A percentile compares a stretch with the other conserved stretches of the same genome.
phyloP scores from a whole-genome alignment of 2,113 vertebrate species.

The Promerops cafer region DNA sequence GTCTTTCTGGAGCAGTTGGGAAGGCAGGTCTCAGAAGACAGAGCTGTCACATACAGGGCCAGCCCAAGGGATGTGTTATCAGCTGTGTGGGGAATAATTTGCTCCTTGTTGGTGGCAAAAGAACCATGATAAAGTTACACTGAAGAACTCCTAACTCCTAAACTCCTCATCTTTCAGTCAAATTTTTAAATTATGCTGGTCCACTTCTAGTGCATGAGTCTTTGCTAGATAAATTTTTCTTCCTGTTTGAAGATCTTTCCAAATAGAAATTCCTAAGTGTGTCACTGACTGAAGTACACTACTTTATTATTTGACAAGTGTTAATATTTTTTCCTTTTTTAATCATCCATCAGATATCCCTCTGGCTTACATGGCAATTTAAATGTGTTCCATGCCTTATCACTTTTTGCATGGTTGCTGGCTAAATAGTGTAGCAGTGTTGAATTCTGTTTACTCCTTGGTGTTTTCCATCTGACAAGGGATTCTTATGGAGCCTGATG shows the following conservation, averaged over 20 bases:
- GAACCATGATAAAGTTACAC: not conserved
- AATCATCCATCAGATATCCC: conserved; percentile 6
- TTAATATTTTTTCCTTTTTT: not conserved
- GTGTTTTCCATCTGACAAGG: conserved; percentile 37
- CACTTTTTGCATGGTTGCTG: not conserved
- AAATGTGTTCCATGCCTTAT: not conserved
- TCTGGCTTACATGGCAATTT: not conserved
- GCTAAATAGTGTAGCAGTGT: not conserved
- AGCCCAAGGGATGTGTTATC: not conserved
- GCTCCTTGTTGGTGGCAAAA: not conserved
- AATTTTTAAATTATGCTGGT: not conserved
- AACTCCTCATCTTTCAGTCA: not conserved
- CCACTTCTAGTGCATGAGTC: not conserved
- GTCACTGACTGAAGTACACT: not conserved
- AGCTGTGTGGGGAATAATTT: not conserved
- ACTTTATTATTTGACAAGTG: conserved; percentile 52
- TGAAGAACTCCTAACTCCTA: not conserved
- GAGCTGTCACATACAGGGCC: not conserved
- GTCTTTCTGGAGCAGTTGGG: not conserved
- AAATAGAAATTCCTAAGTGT: not conserved
- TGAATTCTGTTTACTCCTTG: conserved; percentile 7
- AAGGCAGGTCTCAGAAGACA: not conserved
- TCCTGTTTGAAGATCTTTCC: not conserved
- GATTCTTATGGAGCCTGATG: not conserved
- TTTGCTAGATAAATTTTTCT: not conserved